Evolutionary conservation across 2,113 vertebrate species (phyloP), one percentile per base, ranked within the genome.

Genomic region (Gobiocypris rarus): DNA sequence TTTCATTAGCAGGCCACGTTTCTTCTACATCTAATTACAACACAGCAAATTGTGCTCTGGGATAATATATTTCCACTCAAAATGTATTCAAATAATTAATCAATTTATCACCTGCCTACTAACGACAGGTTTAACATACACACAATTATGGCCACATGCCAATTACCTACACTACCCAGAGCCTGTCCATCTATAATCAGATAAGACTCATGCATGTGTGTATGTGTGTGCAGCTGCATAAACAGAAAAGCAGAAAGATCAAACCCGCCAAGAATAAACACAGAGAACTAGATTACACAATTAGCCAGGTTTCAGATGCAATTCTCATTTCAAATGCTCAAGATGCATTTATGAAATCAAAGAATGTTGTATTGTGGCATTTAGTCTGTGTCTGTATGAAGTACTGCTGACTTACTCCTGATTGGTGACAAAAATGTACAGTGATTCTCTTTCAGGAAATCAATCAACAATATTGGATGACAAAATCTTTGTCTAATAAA

Each of bases 101-200:
- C 70, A 22, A 83, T 81, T 59, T 45, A 86, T 86, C 81, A 75
- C 69, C 58, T 61, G 26, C 48, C 43, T 75, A 48, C 56, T 83
- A 85, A 83, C 61, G 56, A n/a, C 56, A 59, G 34, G 28, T 26
- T 38, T 38, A 45, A 69, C 41, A 28, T 52, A 34, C 24, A 38
- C 31, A 0, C 75, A 81, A 81, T 84, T 75, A 84, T 31, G 19
- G 58, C 31, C 48, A 78, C 61, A 73, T 17, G n/a, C 52, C 26
- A 48, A 70, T 74, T 56, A 69, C 3, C 48, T 56, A 70, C 26
- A 38, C 48, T 80, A 63, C 41, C 15, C 61, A 56, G 48, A 82
- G 48, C 63, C 26, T 8, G 28, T 70, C 8, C 10, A 6, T 52
- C 59, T 81, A 67, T 67, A 48, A 67, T 65, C 48, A 70, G 61